These are phyloP conservation scores for Lacanobia oleracea DNA, from an alignment of 2,888 invertebrate genomes.

Conservation along the genomic window DNA sequence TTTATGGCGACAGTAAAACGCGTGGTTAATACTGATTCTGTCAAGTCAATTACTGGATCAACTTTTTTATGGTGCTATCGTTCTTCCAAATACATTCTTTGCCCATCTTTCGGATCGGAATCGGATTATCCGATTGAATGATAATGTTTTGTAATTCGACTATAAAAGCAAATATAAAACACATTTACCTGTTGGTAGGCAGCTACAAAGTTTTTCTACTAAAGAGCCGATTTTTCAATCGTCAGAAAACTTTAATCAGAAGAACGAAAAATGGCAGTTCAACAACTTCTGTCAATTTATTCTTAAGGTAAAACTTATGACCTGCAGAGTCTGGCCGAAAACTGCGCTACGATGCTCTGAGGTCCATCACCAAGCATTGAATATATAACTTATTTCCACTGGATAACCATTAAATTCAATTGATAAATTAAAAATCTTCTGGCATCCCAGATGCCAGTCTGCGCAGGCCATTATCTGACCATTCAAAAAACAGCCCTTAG, in stretches of 20 bases:
- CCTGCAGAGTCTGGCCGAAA: no score
- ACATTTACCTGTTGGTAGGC: conserved; percentile 37
- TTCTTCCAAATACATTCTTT: conserved; percentile 10
- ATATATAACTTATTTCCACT: no score
- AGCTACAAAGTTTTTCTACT: conserved; percentile 16
- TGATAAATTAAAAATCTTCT: no score
- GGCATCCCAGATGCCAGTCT: no score
- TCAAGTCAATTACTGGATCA: no score
- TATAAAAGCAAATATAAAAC: conserved; percentile 33
- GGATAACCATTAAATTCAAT: no score
- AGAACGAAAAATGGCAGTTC: neutral
- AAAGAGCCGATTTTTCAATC: neutral
- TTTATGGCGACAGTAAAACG: no score
- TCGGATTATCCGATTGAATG: conserved; percentile 34
- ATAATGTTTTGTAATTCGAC: conserved; percentile 23
- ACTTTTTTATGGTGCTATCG: conserved; percentile 12
- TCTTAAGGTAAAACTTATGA: neutral
- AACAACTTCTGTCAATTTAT: neutral
- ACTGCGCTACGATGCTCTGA: no score
- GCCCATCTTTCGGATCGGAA: neutral
- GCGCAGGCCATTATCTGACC: no score
- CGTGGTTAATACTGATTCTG: no score
- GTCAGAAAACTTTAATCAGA: neutral
- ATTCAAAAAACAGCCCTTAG: no score
- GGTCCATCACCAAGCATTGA: no score